Percentiles rank a stretch among this genome's conserved stretches.
Evolutionary conservation across 2,113 vertebrate species (phyloP).

Genomic region (Sminthopsis crassicaudata): DNA sequence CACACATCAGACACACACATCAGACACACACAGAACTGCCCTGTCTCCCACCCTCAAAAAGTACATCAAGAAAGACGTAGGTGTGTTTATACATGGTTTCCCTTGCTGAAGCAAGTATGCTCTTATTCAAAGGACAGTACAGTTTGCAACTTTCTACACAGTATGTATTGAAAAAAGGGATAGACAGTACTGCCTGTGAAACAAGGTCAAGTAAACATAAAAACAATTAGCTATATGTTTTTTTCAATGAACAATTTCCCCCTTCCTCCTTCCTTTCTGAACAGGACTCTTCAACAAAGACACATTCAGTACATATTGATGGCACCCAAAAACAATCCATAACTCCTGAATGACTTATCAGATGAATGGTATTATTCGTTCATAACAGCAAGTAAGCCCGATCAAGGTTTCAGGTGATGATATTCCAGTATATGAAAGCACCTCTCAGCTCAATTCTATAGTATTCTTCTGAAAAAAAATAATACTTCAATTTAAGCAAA

Average conservation of each 20-base stretch:
- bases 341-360: not conserved
- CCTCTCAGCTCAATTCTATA: not conserved
- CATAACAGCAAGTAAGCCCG: not conserved
- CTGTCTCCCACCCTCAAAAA: not conserved
- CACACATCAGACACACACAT: not conserved
- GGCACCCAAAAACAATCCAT: not conserved
- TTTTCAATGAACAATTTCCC: not conserved
- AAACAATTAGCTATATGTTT: not conserved
- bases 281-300: not conserved
- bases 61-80: not conserved
- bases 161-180: not conserved
- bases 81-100: not conserved
- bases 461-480: not conserved
- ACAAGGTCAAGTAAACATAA: not conserved
- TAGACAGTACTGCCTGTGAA: not conserved
- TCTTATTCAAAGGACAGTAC: not conserved
- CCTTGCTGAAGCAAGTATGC: not conserved
- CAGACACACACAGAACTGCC: not conserved
- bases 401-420: not conserved
- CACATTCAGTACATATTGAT: not conserved
- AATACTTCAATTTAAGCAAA: not conserved
- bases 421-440: not conserved
- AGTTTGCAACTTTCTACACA: not conserved
- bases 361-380: not conserved
- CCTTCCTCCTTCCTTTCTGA: not conserved